Conservation (phyloP, 2,113 vertebrate species). For the Halcyon senegalensis region DNA sequence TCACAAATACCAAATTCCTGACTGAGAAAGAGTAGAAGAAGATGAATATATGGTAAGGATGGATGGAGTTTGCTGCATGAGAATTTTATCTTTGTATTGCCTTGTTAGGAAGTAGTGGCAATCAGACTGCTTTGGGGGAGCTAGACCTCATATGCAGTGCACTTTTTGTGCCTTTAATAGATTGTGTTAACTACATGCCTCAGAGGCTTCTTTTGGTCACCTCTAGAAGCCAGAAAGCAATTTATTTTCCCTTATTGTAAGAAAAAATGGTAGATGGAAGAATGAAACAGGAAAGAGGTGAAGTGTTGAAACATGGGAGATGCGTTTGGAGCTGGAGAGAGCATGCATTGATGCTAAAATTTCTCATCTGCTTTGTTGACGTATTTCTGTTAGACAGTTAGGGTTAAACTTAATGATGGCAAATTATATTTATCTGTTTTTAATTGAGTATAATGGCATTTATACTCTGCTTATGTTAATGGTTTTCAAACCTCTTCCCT, state of each 20-base stretch:
- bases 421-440: not conserved
- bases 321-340: not conserved
- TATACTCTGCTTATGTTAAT: not conserved
- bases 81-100: not conserved
- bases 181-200: slow-evolving; percentile 23
- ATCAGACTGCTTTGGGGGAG: not conserved
- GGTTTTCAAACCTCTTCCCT: not conserved
- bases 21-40: not conserved
- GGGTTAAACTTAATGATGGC: not conserved
- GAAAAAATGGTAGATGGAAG: not conserved
- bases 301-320: not conserved
- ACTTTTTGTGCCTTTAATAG: not conserved
- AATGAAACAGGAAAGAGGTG: not conserved
- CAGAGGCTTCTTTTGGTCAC: slow-evolving; percentile 15
- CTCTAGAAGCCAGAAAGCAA: not conserved
- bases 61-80: not conserved
- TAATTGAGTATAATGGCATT: not conserved
- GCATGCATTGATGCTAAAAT: not conserved
- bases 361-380: not conserved
- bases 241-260: not conserved
- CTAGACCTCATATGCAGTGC: not conserved
- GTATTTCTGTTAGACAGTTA: not conserved
- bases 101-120: not conserved
- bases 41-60: not conserved
- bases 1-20: not conserved